A percentile compares a stretch with the other conserved stretches of the same genome.
These are phyloP conservation scores for Agelaius tricolor DNA, from an alignment of 2,113 vertebrate species.

Conservation along the genomic window DNA sequence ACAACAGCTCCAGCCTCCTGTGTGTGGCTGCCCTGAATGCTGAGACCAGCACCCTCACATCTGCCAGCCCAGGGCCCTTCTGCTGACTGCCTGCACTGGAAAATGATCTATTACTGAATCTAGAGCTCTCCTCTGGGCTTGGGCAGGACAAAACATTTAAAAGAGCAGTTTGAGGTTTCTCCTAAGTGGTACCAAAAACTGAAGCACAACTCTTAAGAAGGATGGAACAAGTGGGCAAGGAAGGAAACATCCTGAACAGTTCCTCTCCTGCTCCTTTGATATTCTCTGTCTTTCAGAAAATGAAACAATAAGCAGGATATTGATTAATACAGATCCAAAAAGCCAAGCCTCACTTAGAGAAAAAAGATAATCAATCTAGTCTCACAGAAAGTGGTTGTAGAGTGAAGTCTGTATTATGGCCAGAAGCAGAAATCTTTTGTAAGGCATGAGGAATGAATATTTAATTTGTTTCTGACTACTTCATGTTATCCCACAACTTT, in stretches of 20 bases:
- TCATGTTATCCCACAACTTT: not conserved
- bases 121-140: not conserved
- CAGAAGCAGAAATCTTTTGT: not conserved
- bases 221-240: not conserved
- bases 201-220: not conserved
- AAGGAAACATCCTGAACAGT: not conserved
- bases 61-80: not conserved
- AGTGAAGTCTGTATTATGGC: not conserved
- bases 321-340: not conserved
- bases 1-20: not conserved
- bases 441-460: not conserved
- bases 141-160: not conserved
- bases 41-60: not conserved
- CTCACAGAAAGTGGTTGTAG: not conserved
- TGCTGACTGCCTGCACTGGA: not conserved
- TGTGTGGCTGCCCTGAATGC: not conserved
- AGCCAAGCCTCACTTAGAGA: not conserved
- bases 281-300: not conserved
- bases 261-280: not conserved
- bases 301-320: not conserved
- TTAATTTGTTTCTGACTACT: not conserved
- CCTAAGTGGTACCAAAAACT: not conserved
- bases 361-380: not conserved
- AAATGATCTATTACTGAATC: not conserved
- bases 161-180: not conserved